Conservation (phyloP, 1,140 invertebrate genomes). For the Tribolium castaneum region DNA sequence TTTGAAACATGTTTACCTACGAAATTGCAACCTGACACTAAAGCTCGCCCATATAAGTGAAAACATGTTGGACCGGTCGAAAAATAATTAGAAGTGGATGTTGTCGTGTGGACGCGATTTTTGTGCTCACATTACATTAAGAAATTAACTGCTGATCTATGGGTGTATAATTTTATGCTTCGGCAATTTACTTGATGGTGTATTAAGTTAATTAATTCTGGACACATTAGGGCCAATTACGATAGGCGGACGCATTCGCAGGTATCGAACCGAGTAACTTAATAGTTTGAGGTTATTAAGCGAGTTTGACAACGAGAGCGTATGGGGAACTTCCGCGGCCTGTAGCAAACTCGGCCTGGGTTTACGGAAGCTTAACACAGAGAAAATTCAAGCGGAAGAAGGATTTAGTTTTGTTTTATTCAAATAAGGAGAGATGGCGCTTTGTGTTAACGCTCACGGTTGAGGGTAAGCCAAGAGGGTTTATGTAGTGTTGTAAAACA, state of each 20-base stretch:
- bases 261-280: slow-evolving; percentile 26
- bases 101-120: neutral
- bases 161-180: slow-evolving; percentile 42
- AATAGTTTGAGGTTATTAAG: slow-evolving; percentile 29
- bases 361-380: neutral
- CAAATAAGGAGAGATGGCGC: neutral
- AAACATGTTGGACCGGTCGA: neutral
- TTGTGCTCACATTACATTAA: slow-evolving; percentile 27
- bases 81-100: neutral
- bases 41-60: neutral
- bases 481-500: no score
- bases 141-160: slow-evolving; percentile 38
- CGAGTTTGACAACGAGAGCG: neutral
- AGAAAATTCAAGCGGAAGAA: neutral
- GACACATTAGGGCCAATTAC: slow-evolving; percentile 39
- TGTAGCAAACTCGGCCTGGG: neutral
- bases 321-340: neutral
- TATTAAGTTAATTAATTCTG: slow-evolving; percentile 42
- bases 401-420: no score
- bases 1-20: neutral
- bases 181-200: slow-evolving; percentile 36
- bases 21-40: neutral
- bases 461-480: no score
- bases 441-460: neutral
- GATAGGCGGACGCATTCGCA: slow-evolving; percentile 13